These are phyloP conservation scores for Herpetotheres cachinnans DNA, from an alignment of 2,113 vertebrate species.

Conservation along the genomic window DNA sequence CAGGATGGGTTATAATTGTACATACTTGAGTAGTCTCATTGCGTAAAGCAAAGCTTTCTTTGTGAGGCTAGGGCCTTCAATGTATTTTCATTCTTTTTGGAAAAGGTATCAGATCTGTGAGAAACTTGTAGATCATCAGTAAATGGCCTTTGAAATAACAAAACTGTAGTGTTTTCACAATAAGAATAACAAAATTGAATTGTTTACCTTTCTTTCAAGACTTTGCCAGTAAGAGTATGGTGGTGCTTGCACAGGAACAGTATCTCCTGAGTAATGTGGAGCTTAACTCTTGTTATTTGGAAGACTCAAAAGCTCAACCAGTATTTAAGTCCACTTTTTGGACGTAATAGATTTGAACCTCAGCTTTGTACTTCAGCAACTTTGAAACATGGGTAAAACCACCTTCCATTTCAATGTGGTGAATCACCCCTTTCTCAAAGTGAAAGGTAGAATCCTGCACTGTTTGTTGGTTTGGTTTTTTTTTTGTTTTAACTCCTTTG, in stretches of 20 bases:
- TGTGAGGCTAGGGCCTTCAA: neutral
- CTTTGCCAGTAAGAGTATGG: neutral
- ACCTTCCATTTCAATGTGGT: neutral
- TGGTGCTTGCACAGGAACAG: neutral
- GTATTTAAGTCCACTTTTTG: neutral
- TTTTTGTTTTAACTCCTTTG: no score
- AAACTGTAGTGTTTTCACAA: neutral
- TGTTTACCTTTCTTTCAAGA: neutral
- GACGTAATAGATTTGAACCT: neutral
- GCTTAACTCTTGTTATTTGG: neutral
- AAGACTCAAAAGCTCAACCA: neutral
- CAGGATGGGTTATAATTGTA: neutral
- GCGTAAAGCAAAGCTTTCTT: neutral
- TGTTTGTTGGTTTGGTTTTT: neutral
- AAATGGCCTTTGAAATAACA: neutral
- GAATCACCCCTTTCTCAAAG: neutral
- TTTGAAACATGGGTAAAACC: neutral
- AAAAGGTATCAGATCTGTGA: neutral
- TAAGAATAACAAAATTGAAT: neutral
- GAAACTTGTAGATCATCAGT: neutral
- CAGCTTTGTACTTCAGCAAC: neutral
- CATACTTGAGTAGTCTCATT: neutral
- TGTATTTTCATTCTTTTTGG: neutral
- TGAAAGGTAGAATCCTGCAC: neutral
- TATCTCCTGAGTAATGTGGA: neutral